A percentile compares a stretch with the other conserved stretches of the same genome.
Conservation (phyloP, 2,888 invertebrate species). For the Metacarcinus magister region DNA sequence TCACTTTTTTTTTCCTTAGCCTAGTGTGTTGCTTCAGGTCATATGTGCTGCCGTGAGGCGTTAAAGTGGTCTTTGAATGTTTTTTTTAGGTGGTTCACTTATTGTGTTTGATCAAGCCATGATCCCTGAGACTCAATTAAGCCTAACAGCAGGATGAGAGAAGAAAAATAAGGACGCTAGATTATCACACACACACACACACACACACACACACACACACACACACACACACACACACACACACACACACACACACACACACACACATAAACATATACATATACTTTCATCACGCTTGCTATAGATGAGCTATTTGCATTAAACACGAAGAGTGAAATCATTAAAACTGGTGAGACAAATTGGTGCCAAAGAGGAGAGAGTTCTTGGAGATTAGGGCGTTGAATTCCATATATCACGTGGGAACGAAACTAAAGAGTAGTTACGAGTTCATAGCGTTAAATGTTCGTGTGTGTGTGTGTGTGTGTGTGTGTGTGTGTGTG, state of each 20-base stretch:
- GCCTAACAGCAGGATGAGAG: neutral
- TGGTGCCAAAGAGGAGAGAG: neutral
- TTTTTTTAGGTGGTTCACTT: neutral
- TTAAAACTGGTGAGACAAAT: neutral
- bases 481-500: slow-evolving; percentile 59
- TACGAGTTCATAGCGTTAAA: neutral
- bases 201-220: no score
- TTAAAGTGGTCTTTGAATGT: neutral
- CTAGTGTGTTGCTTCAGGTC: slow-evolving; percentile 18
- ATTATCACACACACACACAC: neutral
- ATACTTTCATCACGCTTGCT: neutral
- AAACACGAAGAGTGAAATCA: neutral
- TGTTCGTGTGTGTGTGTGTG: neutral
- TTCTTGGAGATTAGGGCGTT: neutral
- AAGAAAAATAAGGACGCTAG: neutral
- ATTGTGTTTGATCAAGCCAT: neutral
- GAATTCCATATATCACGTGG: neutral
- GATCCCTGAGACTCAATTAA: neutral
- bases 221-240: neutral
- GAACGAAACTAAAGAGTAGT: neutral
- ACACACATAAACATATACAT: neutral
- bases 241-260: slow-evolving; percentile 35
- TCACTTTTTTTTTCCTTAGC: slow-evolving; percentile 10
- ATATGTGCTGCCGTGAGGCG: neutral
- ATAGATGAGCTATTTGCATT: neutral